Conservation (phyloP, 2,888 invertebrate species). For the Trissolcus brochymenae region DNA sequence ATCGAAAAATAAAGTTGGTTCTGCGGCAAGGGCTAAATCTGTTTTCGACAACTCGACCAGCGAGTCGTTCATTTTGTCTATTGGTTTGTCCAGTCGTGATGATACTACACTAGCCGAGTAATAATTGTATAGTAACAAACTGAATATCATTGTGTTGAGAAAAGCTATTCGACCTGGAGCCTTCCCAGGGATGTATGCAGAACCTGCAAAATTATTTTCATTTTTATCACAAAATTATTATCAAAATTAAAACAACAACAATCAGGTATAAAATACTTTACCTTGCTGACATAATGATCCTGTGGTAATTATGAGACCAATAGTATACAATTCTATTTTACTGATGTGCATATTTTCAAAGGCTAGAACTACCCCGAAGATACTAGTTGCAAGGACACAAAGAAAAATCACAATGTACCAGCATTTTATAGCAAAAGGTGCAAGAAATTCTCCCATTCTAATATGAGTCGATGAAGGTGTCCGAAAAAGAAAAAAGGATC, state of each 20-base stretch:
- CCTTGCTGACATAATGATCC: slow-evolving; percentile 67
- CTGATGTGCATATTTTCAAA: slow-evolving; percentile 52
- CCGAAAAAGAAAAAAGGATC: slow-evolving; percentile 66
- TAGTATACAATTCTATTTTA: slow-evolving; percentile 50
- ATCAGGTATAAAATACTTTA: slow-evolving; percentile 19
- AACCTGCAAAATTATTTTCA: slow-evolving; percentile 60
- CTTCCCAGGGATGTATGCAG: slow-evolving; percentile 62
- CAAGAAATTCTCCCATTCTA: slow-evolving; percentile 60
- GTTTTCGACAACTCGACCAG: slow-evolving; percentile 64
- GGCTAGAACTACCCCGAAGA: slow-evolving; percentile 58
- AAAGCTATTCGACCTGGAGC: slow-evolving; percentile 66
- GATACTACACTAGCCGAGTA: slow-evolving; percentile 71
- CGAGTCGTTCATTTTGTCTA: slow-evolving; percentile 71
- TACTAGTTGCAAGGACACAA: slow-evolving; percentile 29
- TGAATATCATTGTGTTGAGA: slow-evolving; percentile 64
- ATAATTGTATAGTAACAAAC: slow-evolving; percentile 69
- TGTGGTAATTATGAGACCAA: slow-evolving; percentile 57
- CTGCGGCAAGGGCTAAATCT: slow-evolving; percentile 64
- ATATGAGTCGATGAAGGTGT: slow-evolving; percentile 60
- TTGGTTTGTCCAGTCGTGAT: slow-evolving; percentile 67
- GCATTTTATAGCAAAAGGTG: slow-evolving; percentile 61
- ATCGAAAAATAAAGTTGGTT: slow-evolving; percentile 65
- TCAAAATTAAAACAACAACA: neutral
- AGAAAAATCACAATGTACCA: slow-evolving; percentile 62
- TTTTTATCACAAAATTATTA: neutral